Base-by-base conservation (phyloP, 2,888 invertebrate genomes). In the Troides helena region DNA sequence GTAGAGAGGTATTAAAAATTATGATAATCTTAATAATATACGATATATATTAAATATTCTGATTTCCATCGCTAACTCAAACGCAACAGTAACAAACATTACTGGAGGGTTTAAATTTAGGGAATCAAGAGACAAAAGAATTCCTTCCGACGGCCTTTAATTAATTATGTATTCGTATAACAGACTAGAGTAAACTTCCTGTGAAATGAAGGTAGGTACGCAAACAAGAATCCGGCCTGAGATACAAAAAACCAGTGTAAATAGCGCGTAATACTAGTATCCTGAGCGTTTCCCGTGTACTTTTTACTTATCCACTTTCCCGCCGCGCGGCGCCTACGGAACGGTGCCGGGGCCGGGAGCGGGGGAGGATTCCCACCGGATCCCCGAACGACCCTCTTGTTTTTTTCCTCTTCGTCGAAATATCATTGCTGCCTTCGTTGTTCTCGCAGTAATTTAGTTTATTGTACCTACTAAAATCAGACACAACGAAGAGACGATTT, bases 401-500 rank as follows among this genome's bases (percentile, higher is more conserved):
- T 90, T 90, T 90, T 90, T 90, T 90, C 89, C 88, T 81, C 84
- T 83, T 78, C 81, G 81, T 86, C 84, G 82, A 87, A 90, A 88
- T 88, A 89, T 88, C 85, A 88, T 89, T 88, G 87, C 85, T 84
- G 83, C 82, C 76, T 72, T 79, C 79, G 84, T 85, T 86, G 84
- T 86, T 86, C 84, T 84, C 83, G 66, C 76, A 76, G 86, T 89
- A 88, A 89, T 89, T 88, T 85, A 85, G 83, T 88, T 89, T 88
- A 88, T 88, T 86, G 83, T 85, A 82, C 70, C 67, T 70, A 70
- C 80, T 81, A 81, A 82, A 85, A 83, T 85, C 83, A 82, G 82
- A 80, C 81, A 82, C 82, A 80, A 80, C 78, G 80, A 79, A 71
- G 77, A 77, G 79, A 80, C 76, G 78, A 79, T 79, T 81, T 78